Evolutionary conservation across 2,113 vertebrate species (phyloP).

Genomic region (Tychaedon coryphoeus): DNA sequence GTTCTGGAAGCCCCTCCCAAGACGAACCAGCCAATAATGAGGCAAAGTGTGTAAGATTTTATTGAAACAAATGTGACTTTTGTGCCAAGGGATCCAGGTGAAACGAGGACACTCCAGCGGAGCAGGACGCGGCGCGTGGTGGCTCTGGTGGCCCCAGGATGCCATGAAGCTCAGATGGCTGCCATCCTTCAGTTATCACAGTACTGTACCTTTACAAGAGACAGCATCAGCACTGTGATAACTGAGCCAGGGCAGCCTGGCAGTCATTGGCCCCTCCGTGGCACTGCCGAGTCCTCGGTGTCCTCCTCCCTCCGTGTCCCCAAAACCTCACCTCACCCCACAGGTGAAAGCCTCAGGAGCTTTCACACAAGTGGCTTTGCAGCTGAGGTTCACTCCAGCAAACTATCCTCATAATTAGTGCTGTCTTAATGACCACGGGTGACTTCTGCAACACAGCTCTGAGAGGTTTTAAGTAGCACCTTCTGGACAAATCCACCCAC

Average conservation of each 20-base stretch:
- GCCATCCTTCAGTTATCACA: conserved; percentile 99
- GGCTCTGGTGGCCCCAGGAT: not conserved
- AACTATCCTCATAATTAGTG: not conserved
- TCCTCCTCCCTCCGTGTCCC: not conserved
- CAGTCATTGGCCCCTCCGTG: conserved; percentile 65
- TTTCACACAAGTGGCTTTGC: not conserved
- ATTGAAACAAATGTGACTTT: not conserved
- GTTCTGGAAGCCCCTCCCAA: not conserved
- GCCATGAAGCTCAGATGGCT: conserved; percentile 90
- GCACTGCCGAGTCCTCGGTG: not conserved
- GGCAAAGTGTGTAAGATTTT: not conserved
- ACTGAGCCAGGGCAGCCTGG: conserved; percentile 99
- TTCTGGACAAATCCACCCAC: not conserved
- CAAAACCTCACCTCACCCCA: rapidly evolving
- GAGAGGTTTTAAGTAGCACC: not conserved
- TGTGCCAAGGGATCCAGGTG: not conserved
- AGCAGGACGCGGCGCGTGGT: rapidly evolving
- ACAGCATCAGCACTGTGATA: conserved; percentile 99
- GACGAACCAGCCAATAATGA: not conserved
- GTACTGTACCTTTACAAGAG: conserved; percentile 99
- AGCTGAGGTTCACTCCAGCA: not conserved
- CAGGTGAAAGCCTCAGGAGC: not conserved
- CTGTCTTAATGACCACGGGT: not conserved
- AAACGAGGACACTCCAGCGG: rapidly evolving
- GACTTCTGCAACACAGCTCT: not conserved